Percentiles rank a stretch among this genome's conserved stretches.
Evolutionary conservation across 2,797 vertebrate species (phyloP).

Genomic region (Coreius guichenoti): DNA sequence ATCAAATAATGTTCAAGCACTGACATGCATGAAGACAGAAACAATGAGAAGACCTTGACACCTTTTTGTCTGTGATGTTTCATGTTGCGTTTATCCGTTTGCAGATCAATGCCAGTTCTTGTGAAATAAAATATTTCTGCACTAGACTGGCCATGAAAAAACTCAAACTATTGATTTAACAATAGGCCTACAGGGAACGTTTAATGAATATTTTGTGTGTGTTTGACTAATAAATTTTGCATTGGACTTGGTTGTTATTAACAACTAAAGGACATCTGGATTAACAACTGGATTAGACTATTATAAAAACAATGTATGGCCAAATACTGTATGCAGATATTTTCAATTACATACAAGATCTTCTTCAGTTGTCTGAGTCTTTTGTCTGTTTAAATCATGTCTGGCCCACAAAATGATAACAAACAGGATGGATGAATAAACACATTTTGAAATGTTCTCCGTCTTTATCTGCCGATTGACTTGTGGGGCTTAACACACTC

Average conservation of each 20-base stretch:
- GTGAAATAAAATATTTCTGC: slow-evolving; percentile 15
- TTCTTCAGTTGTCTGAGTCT: slow-evolving; percentile 10
- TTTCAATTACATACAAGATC: slow-evolving; percentile 24
- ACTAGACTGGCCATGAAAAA: background rate
- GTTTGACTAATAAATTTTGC: background rate
- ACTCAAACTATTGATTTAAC: background rate
- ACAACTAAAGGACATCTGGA: background rate
- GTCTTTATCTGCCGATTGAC: slow-evolving; percentile 46
- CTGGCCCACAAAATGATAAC: slow-evolving; percentile 20
- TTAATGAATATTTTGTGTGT: background rate
- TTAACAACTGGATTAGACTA: background rate
- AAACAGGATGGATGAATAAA: slow-evolving; percentile 38
- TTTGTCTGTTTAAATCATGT: slow-evolving; percentile 35
- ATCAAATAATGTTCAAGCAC: background rate
- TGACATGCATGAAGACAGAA: background rate
- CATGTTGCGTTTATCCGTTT: background rate
- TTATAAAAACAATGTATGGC: background rate
- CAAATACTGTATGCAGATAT: background rate
- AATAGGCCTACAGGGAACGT: background rate
- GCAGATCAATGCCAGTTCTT: slow-evolving; percentile 21
- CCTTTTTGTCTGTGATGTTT: background rate
- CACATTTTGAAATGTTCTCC: slow-evolving; percentile 22
- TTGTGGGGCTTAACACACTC: slow-evolving; percentile 36
- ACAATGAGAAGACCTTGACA: background rate
- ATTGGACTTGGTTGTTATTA: background rate